phyloP scores from a whole-genome alignment of 37 sponge, comb jelly and placozoan genomes.

The Diacarnus erythraeanus region DNA sequence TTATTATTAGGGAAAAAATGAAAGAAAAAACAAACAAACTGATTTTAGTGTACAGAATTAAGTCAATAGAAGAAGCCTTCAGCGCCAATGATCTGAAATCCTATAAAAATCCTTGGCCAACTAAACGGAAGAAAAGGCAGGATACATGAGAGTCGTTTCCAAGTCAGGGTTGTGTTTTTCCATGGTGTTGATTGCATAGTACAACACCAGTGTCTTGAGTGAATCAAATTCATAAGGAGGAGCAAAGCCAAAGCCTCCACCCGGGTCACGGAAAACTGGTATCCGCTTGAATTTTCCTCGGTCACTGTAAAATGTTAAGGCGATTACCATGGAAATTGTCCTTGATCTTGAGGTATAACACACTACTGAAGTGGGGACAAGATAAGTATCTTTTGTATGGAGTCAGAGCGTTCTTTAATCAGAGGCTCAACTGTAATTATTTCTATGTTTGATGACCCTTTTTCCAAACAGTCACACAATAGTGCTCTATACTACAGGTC shows the following conservation, averaged over 20 bases:
- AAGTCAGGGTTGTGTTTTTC: constrained; percentile 80
- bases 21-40: neutral
- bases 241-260: constrained; percentile 84
- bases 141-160: constrained; percentile 37
- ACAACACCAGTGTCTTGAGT: constrained; percentile 55
- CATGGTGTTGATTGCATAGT: constrained; percentile 77
- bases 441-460: too few relatives aligned
- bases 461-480: too few relatives aligned
- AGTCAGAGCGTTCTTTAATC: too few relatives aligned
- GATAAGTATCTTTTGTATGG: too few relatives aligned
- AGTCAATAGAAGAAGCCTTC: neutral
- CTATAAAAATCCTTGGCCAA: neutral
- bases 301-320: constrained; percentile 48
- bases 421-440: too few relatives aligned
- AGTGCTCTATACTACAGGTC: too few relatives aligned
- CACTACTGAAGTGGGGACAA: too few relatives aligned
- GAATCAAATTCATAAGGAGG: constrained; percentile 80
- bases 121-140: constrained; percentile 33
- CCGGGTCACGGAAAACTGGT: constrained; percentile 59
- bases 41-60: too few relatives aligned
- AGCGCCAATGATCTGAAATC: neutral
- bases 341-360: too few relatives aligned
- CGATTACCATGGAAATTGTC: too few relatives aligned
- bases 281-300: constrained; percentile 69
- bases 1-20: neutral